Conservation (phyloP, 1,140 invertebrate genomes). For the Cotesia glomerata region DNA sequence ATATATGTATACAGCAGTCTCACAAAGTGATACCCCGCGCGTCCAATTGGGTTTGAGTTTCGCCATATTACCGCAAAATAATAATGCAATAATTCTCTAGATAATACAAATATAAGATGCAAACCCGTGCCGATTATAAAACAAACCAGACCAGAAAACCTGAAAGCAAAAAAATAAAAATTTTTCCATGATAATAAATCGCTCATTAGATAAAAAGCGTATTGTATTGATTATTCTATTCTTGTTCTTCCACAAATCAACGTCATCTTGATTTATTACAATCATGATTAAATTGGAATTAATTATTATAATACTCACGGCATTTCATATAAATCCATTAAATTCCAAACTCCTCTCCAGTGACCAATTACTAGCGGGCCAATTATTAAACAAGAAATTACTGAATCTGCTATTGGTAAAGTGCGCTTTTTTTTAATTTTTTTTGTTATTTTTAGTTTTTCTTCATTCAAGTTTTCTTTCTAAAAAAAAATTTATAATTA, state of each 20-base stretch:
- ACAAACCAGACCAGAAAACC: slow-evolving; percentile 60
- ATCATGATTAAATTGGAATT: neutral
- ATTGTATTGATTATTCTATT: neutral
- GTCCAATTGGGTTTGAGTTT: neutral
- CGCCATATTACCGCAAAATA: slow-evolving; percentile 29
- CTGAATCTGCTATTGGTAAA: slow-evolving; percentile 34
- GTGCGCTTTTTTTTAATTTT: slow-evolving; percentile 33
- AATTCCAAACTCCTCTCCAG: slow-evolving; percentile 72
- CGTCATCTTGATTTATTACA: no score
- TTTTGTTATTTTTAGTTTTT: slow-evolving; percentile 15
- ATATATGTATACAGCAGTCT: slow-evolving; percentile 67
- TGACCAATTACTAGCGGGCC: slow-evolving; percentile 69
- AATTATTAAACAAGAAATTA: slow-evolving; percentile 56
- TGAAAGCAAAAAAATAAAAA: slow-evolving; percentile 24
- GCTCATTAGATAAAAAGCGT: neutral
- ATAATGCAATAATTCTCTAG: slow-evolving; percentile 47
- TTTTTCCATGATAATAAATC: neutral
- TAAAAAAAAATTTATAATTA: neutral
- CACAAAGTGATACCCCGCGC: slow-evolving; percentile 32
- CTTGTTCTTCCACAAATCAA: no score
- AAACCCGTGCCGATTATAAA: slow-evolving; percentile 60
- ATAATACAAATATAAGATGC: slow-evolving; percentile 60
- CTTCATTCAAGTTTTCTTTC: slow-evolving; percentile 9
- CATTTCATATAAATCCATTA: slow-evolving; percentile 67
- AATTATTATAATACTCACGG: slow-evolving; percentile 36